phyloP scores from a whole-genome alignment of 2,797 vertebrate species.

The Chlorospingus flavigularis region DNA sequence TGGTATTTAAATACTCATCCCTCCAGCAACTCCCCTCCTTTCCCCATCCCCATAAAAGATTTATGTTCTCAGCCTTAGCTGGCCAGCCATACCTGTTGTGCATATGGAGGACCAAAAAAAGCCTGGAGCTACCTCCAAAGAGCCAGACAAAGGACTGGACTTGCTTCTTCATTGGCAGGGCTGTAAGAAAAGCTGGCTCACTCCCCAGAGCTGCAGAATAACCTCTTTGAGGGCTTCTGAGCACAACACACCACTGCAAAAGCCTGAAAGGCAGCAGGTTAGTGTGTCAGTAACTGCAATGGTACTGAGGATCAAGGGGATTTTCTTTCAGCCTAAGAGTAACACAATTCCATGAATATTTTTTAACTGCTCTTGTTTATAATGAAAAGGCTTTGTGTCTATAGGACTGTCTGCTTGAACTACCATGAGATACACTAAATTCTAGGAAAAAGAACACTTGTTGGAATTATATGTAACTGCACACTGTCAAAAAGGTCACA shows the following conservation, averaged over 20 bases:
- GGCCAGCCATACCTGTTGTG: background rate
- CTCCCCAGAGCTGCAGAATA: background rate
- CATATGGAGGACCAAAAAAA: conserved; percentile 19
- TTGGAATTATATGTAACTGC: background rate
- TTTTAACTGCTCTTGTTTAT: background rate
- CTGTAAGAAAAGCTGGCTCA: conserved; percentile 23
- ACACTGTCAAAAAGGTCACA: background rate
- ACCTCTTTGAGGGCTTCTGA: background rate
- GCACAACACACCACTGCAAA: background rate
- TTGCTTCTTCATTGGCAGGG: background rate
- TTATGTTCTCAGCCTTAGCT: conserved; percentile 36
- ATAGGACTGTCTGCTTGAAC: background rate
- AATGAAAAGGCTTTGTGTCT: background rate
- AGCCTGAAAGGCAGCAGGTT: background rate
- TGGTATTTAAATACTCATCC: conserved; percentile 34
- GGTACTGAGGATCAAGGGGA: background rate
- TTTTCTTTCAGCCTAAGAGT: background rate
- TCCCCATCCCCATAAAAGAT: conserved; percentile 16
- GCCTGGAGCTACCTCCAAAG: conserved; percentile 16
- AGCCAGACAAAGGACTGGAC: conserved; percentile 8
- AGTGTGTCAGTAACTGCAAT: background rate
- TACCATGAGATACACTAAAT: background rate
- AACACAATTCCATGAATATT: background rate
- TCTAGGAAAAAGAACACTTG: background rate
- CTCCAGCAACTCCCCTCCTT: conserved; percentile 16